phyloP scores from a whole-genome alignment of 2,888 invertebrate species.

The Campoletis raptor region DNA sequence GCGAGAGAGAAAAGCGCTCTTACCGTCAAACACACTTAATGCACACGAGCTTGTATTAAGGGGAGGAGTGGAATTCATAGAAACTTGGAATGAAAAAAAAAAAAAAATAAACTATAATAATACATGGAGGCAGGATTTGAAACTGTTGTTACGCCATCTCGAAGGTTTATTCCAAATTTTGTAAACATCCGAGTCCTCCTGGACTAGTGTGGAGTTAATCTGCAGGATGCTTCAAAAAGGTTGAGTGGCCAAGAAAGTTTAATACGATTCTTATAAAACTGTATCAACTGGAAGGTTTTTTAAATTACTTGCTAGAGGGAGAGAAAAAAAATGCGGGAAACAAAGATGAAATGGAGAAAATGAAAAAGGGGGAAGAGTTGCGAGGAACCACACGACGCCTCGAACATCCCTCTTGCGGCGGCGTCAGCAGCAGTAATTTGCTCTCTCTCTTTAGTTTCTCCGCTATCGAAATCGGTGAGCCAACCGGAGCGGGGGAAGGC shows the following conservation, averaged over 20 bases:
- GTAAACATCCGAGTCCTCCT: neutral
- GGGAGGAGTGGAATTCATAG: neutral
- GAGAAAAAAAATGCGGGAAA: conserved; percentile 22
- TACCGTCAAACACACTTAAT: neutral
- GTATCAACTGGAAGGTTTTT: neutral
- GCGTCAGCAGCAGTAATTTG: conserved; percentile 50
- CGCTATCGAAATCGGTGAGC: conserved; percentile 66
- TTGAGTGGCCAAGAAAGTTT: neutral
- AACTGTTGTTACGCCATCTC: neutral
- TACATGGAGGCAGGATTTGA: neutral
- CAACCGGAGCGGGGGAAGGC: neutral
- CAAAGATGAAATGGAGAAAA: conserved; percentile 30
- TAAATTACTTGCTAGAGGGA: neutral
- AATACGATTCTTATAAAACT: neutral
- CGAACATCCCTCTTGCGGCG: conserved; percentile 60
- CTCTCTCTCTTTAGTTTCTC: conserved; percentile 63
- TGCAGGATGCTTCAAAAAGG: too few species aligned
- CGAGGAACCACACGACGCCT: conserved; percentile 64
- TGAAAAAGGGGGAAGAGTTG: conserved; percentile 50
- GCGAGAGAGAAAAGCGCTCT: conserved; percentile 9
- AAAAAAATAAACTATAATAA: neutral
- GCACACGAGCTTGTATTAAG: neutral
- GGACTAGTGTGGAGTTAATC: neutral
- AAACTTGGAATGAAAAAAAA: neutral
- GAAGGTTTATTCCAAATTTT: too few species aligned